Conservation (phyloP, 2,888 invertebrate species). For the Nomada lathburiana region DNA sequence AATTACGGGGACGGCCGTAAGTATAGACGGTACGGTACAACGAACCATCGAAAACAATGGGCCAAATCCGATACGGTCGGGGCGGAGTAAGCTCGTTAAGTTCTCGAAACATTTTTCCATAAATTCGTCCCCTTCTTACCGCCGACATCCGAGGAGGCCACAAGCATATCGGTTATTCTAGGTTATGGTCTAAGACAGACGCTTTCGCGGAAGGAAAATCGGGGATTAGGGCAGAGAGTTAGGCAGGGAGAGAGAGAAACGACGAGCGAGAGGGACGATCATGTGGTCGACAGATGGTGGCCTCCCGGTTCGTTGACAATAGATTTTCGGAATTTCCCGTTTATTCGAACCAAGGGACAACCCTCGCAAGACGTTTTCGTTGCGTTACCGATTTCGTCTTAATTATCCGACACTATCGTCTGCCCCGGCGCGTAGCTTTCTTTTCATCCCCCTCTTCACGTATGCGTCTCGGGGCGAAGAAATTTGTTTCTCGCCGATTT, state of each 20-base stretch:
- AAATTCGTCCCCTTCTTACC: constrained; percentile 41
- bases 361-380: constrained; percentile 41
- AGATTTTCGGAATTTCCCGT: constrained; percentile 66
- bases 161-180: constrained; percentile 60
- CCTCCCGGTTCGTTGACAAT: constrained; percentile 67
- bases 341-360: constrained; percentile 47
- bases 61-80: not conserved
- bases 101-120: constrained; percentile 38
- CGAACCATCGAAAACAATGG: constrained; percentile 29
- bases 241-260: constrained; percentile 19
- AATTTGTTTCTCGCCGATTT: not conserved
- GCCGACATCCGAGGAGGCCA: constrained; percentile 13
- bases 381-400: constrained; percentile 16
- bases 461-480: not conserved
- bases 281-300: constrained; percentile 79
- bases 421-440: not conserved
- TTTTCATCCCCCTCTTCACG: not conserved
- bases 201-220: constrained; percentile 67
- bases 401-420: not conserved
- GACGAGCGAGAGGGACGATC: constrained; percentile 61
- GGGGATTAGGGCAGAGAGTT: constrained; percentile 49
- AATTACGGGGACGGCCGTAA: not conserved
- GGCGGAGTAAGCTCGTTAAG: constrained; percentile 8
- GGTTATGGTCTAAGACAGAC: constrained; percentile 60
- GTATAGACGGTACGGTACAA: not conserved